Percentiles rank a stretch among this genome's conserved stretches.
phyloP scores from a whole-genome alignment of 2,113 vertebrate genomes.

The Leucosticte australis region DNA sequence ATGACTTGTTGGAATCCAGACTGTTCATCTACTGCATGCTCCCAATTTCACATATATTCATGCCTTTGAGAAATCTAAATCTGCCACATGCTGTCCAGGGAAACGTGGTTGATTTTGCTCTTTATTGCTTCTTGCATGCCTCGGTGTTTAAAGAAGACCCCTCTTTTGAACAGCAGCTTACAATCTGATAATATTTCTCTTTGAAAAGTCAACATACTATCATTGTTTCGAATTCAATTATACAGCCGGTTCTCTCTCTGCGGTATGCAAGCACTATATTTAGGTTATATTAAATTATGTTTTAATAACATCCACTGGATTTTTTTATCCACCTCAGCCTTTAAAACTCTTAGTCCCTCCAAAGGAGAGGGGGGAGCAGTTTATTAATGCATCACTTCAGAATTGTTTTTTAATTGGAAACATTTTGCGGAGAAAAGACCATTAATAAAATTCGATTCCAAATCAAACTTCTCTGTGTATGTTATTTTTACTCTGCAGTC shows the following conservation, averaged over 20 bases:
- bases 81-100: slow-evolving; percentile 6
- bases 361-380: slow-evolving; percentile 53
- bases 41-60: not conserved
- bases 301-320: slow-evolving; percentile 70
- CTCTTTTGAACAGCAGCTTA: slow-evolving; percentile 58
- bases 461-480: slow-evolving; percentile 78
- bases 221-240: slow-evolving; percentile 64
- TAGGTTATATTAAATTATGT: slow-evolving; percentile 74
- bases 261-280: slow-evolving; percentile 61
- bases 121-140: slow-evolving; percentile 57
- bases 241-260: slow-evolving; percentile 22
- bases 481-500: slow-evolving; percentile 81
- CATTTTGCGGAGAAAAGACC: slow-evolving; percentile 78
- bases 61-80: slow-evolving; percentile 34
- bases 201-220: slow-evolving; percentile 67
- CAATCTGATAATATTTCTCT: slow-evolving; percentile 68
- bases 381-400: slow-evolving; percentile 74
- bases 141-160: slow-evolving; percentile 32
- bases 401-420: slow-evolving; percentile 85
- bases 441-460: slow-evolving; percentile 80
- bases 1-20: not conserved
- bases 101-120: slow-evolving; percentile 9
- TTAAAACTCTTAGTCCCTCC: slow-evolving; percentile 65
- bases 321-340: slow-evolving; percentile 65
- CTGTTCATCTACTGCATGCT: not conserved